A percentile compares a stretch with the other conserved stretches of the same genome.
These are phyloP conservation scores for Mesoligia furuncula DNA, from an alignment of 2,888 invertebrate genomes.

Conservation along the genomic window DNA sequence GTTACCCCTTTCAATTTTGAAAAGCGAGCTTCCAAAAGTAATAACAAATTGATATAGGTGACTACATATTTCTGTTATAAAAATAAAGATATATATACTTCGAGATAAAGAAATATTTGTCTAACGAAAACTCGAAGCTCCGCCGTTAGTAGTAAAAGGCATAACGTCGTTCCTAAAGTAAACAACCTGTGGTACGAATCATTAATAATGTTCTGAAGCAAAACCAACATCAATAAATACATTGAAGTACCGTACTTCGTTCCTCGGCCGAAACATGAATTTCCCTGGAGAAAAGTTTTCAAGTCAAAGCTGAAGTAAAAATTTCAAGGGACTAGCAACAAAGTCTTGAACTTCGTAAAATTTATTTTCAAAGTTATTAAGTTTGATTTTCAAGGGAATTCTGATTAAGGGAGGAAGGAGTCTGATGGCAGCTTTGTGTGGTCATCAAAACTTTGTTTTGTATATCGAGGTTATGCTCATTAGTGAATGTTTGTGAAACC, in stretches of 20 bases:
- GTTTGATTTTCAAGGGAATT: slow-evolving; percentile 7
- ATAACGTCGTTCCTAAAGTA: slow-evolving; percentile 5
- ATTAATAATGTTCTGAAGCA: slow-evolving; percentile 28
- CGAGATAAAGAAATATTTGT: slow-evolving; percentile 31
- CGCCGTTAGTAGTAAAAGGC: slow-evolving; percentile 1
- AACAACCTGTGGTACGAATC: slow-evolving; percentile 25
- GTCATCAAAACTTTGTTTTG: slow-evolving; percentile 3
- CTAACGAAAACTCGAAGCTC: slow-evolving; percentile 10
- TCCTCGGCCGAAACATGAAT: slow-evolving; percentile 33
- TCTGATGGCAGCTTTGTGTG: neutral
- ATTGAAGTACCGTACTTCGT: slow-evolving; percentile 25
- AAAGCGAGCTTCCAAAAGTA: neutral
- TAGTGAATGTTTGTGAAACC: slow-evolving; percentile 8
- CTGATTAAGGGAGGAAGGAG: neutral
- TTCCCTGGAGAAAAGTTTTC: slow-evolving; percentile 48
- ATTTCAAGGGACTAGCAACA: slow-evolving; percentile 16
- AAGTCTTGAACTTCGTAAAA: slow-evolving; percentile 7
- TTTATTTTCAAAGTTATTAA: slow-evolving; percentile 21
- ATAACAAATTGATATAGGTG: neutral
- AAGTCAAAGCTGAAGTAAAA: slow-evolving; percentile 31
- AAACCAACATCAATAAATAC: slow-evolving; percentile 46
- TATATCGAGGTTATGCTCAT: slow-evolving; percentile 17
- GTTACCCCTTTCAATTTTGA: neutral
- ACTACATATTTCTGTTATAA: neutral
- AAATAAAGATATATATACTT: neutral